Evolutionary conservation across 2,797 vertebrate genomes (phyloP).

Genomic region (Heteromormyrus szaboi): DNA sequence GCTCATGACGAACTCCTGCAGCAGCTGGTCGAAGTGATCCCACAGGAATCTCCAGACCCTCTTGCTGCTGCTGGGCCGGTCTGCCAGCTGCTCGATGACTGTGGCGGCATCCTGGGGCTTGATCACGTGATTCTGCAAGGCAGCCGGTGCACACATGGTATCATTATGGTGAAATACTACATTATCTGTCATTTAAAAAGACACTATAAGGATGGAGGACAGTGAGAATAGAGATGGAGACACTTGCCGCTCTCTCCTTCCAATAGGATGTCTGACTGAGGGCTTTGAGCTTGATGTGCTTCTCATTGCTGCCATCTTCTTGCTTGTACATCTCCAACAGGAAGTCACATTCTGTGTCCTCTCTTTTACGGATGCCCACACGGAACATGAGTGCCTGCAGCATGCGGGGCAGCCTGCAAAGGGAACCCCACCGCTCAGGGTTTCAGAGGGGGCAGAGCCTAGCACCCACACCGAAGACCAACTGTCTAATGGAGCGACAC

Average conservation of each 20-base stretch:
- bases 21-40: constrained; percentile 20
- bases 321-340: constrained; percentile 13
- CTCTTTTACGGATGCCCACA: constrained; percentile 16
- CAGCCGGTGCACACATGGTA: constrained; percentile 14
- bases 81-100: constrained; percentile 16
- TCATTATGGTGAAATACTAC: background rate
- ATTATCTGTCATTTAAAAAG: background rate
- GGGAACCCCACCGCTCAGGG: background rate
- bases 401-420: constrained; percentile 17
- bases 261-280: constrained; percentile 19
- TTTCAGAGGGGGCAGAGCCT: background rate
- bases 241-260: constrained; percentile 13
- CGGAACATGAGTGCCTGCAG: constrained; percentile 18
- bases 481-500: background rate
- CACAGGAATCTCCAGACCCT: constrained; percentile 23
- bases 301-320: constrained; percentile 18
- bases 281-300: constrained; percentile 18
- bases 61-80: background rate
- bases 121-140: constrained; percentile 14
- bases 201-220: background rate
- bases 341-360: constrained; percentile 23
- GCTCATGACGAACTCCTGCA: background rate
- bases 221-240: background rate
- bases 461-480: background rate
- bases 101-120: constrained; percentile 18